Conservation (phyloP, 2,888 invertebrate genomes). For the Hanleya hanleyi region DNA sequence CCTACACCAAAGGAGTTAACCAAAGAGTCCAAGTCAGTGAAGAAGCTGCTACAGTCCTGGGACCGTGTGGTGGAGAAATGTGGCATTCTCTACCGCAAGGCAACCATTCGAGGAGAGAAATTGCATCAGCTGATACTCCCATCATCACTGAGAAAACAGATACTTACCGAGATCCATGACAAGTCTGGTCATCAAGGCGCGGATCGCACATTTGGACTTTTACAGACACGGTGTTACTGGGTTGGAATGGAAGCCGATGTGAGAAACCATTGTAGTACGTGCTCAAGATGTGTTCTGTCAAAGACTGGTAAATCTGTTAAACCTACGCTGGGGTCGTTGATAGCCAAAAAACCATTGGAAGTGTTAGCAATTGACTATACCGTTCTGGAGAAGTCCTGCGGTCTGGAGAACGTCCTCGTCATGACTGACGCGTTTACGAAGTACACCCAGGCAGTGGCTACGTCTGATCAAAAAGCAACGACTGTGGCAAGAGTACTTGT, state of each 20-base stretch:
- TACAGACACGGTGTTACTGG: slow-evolving; percentile 21
- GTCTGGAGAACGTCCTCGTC: slow-evolving; percentile 18
- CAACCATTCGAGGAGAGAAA: background rate
- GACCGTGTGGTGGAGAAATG: background rate
- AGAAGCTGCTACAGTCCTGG: slow-evolving; percentile 1
- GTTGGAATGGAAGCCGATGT: slow-evolving; percentile 19
- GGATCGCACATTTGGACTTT: slow-evolving; percentile 14
- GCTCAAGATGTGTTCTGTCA: slow-evolving; percentile 20
- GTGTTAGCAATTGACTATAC: slow-evolving; percentile 24
- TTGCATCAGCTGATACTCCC: slow-evolving; percentile 3
- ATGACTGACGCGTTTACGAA: slow-evolving; percentile 16
- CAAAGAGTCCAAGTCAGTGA: background rate
- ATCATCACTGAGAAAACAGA: background rate
- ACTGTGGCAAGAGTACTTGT: slow-evolving; percentile 18
- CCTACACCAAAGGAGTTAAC: background rate
- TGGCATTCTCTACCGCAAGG: slow-evolving; percentile 6
- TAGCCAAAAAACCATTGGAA: slow-evolving; percentile 19
- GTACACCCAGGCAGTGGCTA: slow-evolving; percentile 12
- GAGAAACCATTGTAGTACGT: background rate
- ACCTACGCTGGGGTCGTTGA: background rate
- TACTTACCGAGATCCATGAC: slow-evolving; percentile 9
- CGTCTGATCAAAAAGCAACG: slow-evolving; percentile 12
- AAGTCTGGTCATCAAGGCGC: slow-evolving; percentile 15
- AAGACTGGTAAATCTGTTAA: slow-evolving; percentile 2
- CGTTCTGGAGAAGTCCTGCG: slow-evolving; percentile 9